Conservation (phyloP, 2,888 invertebrate species). For the Aleiodes leptofemur region DNA sequence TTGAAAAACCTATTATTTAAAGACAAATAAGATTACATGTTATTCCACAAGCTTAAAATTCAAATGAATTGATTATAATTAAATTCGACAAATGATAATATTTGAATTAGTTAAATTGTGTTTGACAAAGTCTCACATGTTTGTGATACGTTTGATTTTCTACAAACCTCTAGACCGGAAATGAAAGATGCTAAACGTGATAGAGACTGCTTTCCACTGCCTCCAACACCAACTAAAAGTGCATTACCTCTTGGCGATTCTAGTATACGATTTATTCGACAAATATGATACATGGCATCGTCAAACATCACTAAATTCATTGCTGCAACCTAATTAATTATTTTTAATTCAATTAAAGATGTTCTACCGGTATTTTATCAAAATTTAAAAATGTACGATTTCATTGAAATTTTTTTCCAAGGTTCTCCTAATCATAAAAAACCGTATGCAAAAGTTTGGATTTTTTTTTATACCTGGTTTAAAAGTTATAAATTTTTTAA, state of each 20-base stretch:
- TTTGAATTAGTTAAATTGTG: conserved; percentile 27
- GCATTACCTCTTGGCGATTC: conserved; percentile 96
- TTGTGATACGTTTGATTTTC: conserved; percentile 31
- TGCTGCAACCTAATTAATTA: conserved; percentile 79
- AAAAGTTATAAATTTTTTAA: too few species aligned
- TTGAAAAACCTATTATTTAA: conserved; percentile 83
- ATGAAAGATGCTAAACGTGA: conserved; percentile 93
- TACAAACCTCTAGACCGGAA: conserved; percentile 84
- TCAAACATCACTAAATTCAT: conserved; percentile 97
- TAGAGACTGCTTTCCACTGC: conserved; percentile 95
- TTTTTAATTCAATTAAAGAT: background rate
- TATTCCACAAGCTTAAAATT: background rate
- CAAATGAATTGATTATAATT: conserved; percentile 9
- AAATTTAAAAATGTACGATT: too few species aligned
- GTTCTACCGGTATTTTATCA: too few species aligned
- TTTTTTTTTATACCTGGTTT: too few species aligned
- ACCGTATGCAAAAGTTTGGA: too few species aligned
- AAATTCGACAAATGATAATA: conserved; percentile 4
- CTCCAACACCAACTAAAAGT: conserved; percentile 94
- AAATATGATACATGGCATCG: conserved; percentile 95
- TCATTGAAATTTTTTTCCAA: too few species aligned
- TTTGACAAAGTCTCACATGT: conserved; percentile 15
- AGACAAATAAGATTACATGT: background rate
- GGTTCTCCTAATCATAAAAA: too few species aligned
- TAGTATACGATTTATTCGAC: conserved; percentile 93